phyloP scores from a whole-genome alignment of 2,888 invertebrate genomes.

The Danaus chrysippus region DNA sequence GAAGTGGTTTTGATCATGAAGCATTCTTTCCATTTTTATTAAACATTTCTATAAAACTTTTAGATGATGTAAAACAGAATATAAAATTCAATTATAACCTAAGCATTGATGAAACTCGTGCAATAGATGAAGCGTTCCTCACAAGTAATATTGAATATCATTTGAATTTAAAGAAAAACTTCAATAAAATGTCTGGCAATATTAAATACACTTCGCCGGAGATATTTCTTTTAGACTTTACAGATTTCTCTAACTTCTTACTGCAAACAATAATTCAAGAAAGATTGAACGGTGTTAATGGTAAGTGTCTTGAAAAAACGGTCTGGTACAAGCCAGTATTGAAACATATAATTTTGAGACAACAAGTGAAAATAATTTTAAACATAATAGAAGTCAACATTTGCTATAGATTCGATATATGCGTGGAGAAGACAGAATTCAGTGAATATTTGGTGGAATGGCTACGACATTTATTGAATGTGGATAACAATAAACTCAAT shows the following conservation, averaged over 20 bases:
- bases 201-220: conserved; percentile 36
- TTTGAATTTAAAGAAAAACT: conserved; percentile 37
- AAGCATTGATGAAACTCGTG: conserved; percentile 27
- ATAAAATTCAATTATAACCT: conserved; percentile 42
- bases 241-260: conserved; percentile 46
- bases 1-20: conserved; percentile 23
- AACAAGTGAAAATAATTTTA: conserved; percentile 45
- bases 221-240: conserved; percentile 45
- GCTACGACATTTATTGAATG: conserved; percentile 41
- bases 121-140: conserved; percentile 39
- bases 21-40: conserved; percentile 31
- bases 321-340: conserved; percentile 41
- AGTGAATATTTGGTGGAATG: conserved; percentile 47
- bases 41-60: conserved; percentile 36
- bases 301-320: conserved; percentile 31
- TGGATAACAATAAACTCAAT: conserved; percentile 33
- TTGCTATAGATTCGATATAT: conserved; percentile 43
- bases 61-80: conserved; percentile 37
- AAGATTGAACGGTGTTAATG: conserved; percentile 38
- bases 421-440: conserved; percentile 42
- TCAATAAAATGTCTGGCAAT: conserved; percentile 35
- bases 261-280: conserved; percentile 40
- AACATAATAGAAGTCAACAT: conserved; percentile 41
- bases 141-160: conserved; percentile 37
- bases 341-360: conserved; percentile 45